Conservation (phyloP, 2,888 invertebrate species). For the Iphiclides podalirius region DNA sequence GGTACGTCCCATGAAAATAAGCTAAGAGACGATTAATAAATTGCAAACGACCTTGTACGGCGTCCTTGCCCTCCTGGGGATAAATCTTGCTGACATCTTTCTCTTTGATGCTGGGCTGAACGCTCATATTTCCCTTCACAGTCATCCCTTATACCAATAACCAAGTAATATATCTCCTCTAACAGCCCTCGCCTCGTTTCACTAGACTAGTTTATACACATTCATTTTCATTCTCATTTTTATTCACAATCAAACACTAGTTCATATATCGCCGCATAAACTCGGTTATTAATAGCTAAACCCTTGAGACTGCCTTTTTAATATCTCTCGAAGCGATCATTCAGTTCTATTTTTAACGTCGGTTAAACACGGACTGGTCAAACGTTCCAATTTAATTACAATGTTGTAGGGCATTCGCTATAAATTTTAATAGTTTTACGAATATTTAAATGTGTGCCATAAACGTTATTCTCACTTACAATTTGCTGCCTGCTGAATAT, state of each 20-base stretch:
- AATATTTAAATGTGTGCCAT: constrained; percentile 53
- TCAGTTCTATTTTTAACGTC: no score
- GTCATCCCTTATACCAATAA: constrained; percentile 51
- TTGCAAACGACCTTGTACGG: constrained; percentile 62
- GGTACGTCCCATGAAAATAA: no score
- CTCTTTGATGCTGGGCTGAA: constrained; percentile 45
- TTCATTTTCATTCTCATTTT: constrained; percentile 59
- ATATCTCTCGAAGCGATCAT: no score
- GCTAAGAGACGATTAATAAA: constrained; percentile 45
- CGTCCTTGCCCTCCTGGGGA: constrained; percentile 66
- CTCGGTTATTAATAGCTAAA: no score
- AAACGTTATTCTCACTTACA: constrained; percentile 55
- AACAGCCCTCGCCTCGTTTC: constrained; percentile 56
- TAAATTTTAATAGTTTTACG: constrained; percentile 51
- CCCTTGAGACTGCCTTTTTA: no score
- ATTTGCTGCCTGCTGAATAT: constrained; percentile 67
- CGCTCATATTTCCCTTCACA: constrained; percentile 39
- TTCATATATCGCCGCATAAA: no score
- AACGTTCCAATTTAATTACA: no score
- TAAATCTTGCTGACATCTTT: constrained; percentile 41
- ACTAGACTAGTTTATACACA: constrained; percentile 51
- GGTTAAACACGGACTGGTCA: no score
- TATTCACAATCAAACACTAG: constrained; percentile 62
- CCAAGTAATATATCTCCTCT: constrained; percentile 64
- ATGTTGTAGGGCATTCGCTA: no score